Evolutionary conservation across 2,888 invertebrate genomes (phyloP).

Genomic region (Acheta domesticus): DNA sequence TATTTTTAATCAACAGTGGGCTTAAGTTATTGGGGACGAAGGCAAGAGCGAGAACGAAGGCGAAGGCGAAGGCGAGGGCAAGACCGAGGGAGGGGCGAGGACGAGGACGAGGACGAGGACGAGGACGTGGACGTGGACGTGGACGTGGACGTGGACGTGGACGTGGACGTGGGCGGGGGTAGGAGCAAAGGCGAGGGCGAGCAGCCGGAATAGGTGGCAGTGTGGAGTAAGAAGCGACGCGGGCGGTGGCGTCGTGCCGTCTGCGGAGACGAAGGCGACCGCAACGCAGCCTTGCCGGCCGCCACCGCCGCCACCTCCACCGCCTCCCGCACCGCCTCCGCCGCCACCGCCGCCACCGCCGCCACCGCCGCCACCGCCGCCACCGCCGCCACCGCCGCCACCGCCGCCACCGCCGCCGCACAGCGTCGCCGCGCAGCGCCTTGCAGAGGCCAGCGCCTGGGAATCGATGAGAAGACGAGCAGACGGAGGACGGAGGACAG

Average conservation of each 20-base stretch:
- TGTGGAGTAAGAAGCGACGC: neutral
- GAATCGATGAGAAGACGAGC: slow-evolving; percentile 2
- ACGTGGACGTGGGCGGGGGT: too few species aligned
- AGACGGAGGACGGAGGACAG: neutral
- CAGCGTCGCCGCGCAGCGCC: neutral
- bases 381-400: neutral
- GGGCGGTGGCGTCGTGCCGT: neutral
- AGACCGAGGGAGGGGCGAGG: too few species aligned
- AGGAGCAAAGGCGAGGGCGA: too few species aligned
- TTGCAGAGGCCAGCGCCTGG: neutral
- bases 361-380: neutral
- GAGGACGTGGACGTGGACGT: too few species aligned
- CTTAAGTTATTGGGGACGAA: too few species aligned
- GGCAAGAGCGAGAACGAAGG: too few species aligned
- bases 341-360: neutral
- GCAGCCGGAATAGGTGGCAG: neutral
- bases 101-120: too few species aligned
- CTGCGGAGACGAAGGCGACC: neutral
- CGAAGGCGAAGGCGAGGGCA: too few species aligned
- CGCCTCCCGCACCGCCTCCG: neutral
- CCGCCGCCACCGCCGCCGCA: neutral
- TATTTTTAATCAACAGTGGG: too few species aligned
- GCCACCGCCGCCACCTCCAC: neutral
- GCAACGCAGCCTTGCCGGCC: neutral
- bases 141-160: too few species aligned